Conservation (phyloP, 1,140 invertebrate genomes). For the Zaprionus taronus region DNA sequence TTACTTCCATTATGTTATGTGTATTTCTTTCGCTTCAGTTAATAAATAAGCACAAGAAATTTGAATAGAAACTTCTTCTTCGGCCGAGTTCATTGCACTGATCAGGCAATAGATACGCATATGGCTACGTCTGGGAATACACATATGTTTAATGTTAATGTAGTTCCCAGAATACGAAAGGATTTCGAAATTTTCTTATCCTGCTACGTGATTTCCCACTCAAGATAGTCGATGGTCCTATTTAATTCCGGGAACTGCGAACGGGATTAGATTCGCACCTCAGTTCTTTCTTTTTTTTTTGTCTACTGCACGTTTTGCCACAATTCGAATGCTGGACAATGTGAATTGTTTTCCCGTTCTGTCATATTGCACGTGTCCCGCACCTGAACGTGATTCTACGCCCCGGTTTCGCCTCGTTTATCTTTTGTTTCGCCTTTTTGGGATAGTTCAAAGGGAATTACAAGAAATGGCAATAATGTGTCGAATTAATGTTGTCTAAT, state of each 20-base stretch:
- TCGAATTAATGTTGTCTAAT: conserved; percentile 3
- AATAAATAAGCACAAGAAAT: conserved; percentile 65
- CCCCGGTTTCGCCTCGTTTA: neutral
- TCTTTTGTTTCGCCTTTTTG: conserved; percentile 1
- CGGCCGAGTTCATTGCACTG: conserved; percentile 65
- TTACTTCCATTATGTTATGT: conserved; percentile 67
- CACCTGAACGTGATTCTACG: conserved; percentile 36
- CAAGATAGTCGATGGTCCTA: conserved; percentile 56
- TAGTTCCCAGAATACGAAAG: conserved; percentile 60
- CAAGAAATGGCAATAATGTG: conserved; percentile 13
- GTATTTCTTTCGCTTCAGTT: conserved; percentile 56
- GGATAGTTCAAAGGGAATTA: neutral
- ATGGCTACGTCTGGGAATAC: neutral
- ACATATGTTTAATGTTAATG: neutral
- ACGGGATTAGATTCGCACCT: conserved; percentile 44
- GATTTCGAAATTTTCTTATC: conserved; percentile 42
- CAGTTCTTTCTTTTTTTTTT: conserved; percentile 54
- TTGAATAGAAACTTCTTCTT: conserved; percentile 60
- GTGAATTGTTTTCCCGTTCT: conserved; percentile 7
- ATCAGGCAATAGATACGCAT: neutral
- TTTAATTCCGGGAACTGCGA: conserved; percentile 56
- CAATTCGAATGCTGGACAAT: conserved; percentile 21
- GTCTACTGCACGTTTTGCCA: conserved; percentile 49
- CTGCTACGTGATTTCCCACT: conserved; percentile 71
- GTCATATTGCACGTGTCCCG: conserved; percentile 23